Evolutionary conservation across 2,113 vertebrate genomes (phyloP), one percentile per base, ranked within the genome.

Genomic region (Gambusia holbrooki): DNA sequence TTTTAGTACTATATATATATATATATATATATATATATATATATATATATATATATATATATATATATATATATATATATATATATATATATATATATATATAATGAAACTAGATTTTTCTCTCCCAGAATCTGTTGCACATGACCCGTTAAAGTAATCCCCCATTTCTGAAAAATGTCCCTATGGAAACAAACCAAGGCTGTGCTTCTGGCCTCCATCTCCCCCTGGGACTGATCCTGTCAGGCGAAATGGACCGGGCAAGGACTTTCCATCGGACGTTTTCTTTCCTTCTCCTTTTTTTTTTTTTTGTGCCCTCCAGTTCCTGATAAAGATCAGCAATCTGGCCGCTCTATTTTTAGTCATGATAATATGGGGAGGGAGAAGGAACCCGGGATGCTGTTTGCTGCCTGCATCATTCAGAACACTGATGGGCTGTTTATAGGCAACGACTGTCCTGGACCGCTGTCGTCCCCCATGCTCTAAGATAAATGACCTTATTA

Each of bases 321-420:
- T 84, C 71, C 80, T 11, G 74, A 90, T 89, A 87, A 86, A 80
- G 83, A 93, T 92, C 90, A 80, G 76, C 89, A 84, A 84, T 84
- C 84, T 79, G 86, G 76, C 79, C 74, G 80, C 67, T 84, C 89
- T 90, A 88, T 89, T 91, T 90, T 87, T 86, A 90, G 87, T 73
- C 17, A 62, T 58, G 74, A 76, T 75, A 67, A 80, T 77, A 73
- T 63, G 72, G 65, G 54, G 60, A 54, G 62, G 37, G 80, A 62
- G 67, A 60, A 25, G 28, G 62, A 58, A 61, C 65, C 35, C 61
- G 64, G 67, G 65, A 62, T 79, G 42, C 45, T 48, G 17, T 48
- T 48, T 48, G 17, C 68, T 40, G 29, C 69, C 83, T 77, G 60
- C 69, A 51, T 74, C 11, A 19, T 76, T 74, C 63, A 77, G 80